Evolutionary conservation across 2,113 vertebrate genomes (phyloP).

Genomic region (Salvelinus alpinus): DNA sequence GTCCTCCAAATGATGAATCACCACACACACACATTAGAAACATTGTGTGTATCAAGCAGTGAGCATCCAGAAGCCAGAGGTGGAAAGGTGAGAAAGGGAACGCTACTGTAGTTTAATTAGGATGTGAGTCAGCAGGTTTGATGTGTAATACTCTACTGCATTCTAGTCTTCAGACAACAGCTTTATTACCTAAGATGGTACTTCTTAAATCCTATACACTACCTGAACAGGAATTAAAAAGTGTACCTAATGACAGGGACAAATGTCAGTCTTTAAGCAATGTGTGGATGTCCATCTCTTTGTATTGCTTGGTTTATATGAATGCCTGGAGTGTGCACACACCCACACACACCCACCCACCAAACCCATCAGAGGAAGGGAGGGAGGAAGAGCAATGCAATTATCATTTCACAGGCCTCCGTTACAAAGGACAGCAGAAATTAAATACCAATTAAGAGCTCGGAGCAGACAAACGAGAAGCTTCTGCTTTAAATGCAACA

Average conservation of each 20-base stretch:
- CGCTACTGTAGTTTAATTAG: not conserved
- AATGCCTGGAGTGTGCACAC: not conserved
- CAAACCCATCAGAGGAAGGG: slow-evolving; percentile 43
- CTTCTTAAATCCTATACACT: too few relatives aligned
- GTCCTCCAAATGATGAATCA: not conserved
- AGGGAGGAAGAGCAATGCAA: slow-evolving; percentile 55
- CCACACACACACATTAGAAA: not conserved
- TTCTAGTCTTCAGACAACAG: too few relatives aligned
- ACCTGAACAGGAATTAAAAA: too few relatives aligned
- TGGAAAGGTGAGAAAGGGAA: not conserved
- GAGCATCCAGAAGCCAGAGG: not conserved
- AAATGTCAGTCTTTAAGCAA: not conserved
- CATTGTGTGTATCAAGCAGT: not conserved
- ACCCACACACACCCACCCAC: not conserved
- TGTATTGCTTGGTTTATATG: not conserved
- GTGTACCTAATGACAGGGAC: not conserved
- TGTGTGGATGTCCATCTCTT: not conserved
- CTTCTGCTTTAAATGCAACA: slow-evolving; percentile 31
- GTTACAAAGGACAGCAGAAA: slow-evolving; percentile 66
- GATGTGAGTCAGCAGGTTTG: too few relatives aligned
- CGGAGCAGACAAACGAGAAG: slow-evolving; percentile 45
- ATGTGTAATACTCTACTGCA: too few relatives aligned
- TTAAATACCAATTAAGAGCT: slow-evolving; percentile 71
- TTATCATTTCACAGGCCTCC: slow-evolving; percentile 75
- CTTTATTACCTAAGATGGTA: too few relatives aligned